Percentiles rank a stretch among this genome's conserved stretches.
These are phyloP conservation scores for Philypnodon macrostomus DNA, from an alignment of 2,797 vertebrate species.

Conservation along the genomic window DNA sequence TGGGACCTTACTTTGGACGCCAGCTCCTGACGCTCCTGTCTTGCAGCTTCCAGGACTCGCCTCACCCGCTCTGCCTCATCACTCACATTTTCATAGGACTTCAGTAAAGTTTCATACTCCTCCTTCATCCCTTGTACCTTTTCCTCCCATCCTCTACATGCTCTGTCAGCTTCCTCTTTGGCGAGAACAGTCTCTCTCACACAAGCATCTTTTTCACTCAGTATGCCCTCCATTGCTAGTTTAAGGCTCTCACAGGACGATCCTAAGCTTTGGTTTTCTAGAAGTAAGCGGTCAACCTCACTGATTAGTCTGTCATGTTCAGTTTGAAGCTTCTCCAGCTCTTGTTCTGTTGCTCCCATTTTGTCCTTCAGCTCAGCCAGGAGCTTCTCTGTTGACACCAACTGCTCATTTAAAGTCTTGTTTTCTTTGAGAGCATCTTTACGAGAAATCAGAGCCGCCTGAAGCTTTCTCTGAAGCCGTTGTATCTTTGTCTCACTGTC, in stretches of 20 bases:
- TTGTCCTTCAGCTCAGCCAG: conserved; percentile 71
- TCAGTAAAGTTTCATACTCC: conserved; percentile 94
- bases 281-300: conserved; percentile 82
- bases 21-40: conserved; percentile 89
- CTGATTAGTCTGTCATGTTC: conserved; percentile 82
- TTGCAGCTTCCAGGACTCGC: conserved; percentile 83
- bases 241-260: conserved; percentile 90
- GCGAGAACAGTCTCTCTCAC: conserved; percentile 75
- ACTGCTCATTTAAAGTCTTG: conserved; percentile 83
- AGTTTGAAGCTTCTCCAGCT: conserved; percentile 75
- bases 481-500: conserved; percentile 72
- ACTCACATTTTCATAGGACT: conserved; percentile 95
- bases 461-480: conserved; percentile 90
- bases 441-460: conserved; percentile 93
- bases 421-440: conserved; percentile 91
- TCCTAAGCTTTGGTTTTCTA: conserved; percentile 86
- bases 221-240: conserved; percentile 79
- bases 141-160: conserved; percentile 79
- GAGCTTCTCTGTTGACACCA: conserved; percentile 67
- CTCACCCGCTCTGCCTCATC: conserved; percentile 89
- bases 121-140: conserved; percentile 86
- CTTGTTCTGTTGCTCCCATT: conserved; percentile 53
- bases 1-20: conserved; percentile 73
- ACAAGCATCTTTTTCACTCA: conserved; percentile 82
- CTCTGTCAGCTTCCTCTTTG: conserved; percentile 70